Evolutionary conservation across 2,113 vertebrate species (phyloP), one percentile per base, ranked within the genome.

Genomic region (Cheirogaleus medius): DNA sequence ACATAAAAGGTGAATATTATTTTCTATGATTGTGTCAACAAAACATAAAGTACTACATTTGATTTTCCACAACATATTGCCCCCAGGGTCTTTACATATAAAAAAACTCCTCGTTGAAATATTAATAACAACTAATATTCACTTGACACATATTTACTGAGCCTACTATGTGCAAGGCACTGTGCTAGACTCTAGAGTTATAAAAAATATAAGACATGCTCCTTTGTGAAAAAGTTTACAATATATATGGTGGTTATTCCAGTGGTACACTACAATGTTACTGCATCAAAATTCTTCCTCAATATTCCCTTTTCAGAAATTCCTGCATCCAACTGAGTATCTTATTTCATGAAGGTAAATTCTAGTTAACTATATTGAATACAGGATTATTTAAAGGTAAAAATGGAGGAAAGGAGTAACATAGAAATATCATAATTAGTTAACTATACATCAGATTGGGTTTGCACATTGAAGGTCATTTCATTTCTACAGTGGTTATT

Each of bases 31-130:
- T 74, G 7, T 52, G 6, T n/a, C 13, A 92, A 74, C 60, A 97
- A 97, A 95, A 95, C 34, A 94, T 71, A 81, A 87, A 92, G 18
- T 47, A 86, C 32, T 87, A 52, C 12, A 34, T 68, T 91, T 90
- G 8, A 94, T 88, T 95, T 93, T 93, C 71, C 66, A 96, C 5
- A 93, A 96, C 82, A 93, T 63, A 86, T 15, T 94, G 17, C 37
- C 39, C 12, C 14, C 37, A 29, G 5, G 5, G 6, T 52, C 89
- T 73, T 92, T 77, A 90, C 1, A 80, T 25, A 96, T 29, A 39
- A 88, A 90, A 73, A 73, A 73, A 71, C 27, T 71, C 9, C 23
- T 96, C 49, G 83, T 49, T 27, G 52, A 91, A 76, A 49, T 91
- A 85, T 71, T 52, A 77, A 20, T 60, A 86, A 77, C 18, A 95